These are phyloP conservation scores for Drosophila burlai DNA, from an alignment of 1,140 invertebrate species.

Conservation along the genomic window DNA sequence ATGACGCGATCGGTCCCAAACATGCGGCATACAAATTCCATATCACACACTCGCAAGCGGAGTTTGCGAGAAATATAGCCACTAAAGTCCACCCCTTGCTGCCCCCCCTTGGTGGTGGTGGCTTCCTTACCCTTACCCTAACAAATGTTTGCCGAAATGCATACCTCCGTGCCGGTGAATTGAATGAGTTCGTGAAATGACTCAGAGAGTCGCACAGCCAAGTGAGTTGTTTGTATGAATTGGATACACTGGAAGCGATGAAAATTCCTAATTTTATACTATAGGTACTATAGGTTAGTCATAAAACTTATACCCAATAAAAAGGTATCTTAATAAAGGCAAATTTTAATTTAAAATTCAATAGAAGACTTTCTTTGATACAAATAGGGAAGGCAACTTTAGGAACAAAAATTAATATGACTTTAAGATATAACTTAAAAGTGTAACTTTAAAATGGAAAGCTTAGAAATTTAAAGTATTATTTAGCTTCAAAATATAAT, in stretches of 20 bases:
- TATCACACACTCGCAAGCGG: constrained; percentile 7
- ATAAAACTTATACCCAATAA: background rate
- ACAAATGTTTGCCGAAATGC: constrained; percentile 12
- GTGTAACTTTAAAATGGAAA: too few relatives aligned
- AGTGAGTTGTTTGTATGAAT: constrained; percentile 14
- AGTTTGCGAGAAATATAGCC: constrained; percentile 3
- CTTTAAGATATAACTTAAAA: too few relatives aligned
- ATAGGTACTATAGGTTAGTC: background rate
- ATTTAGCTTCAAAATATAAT: background rate
- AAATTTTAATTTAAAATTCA: background rate
- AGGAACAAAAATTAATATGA: background rate
- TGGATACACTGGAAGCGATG: constrained; percentile 1
- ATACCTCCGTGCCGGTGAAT: constrained; percentile 5
- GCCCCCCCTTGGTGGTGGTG: constrained; percentile 28
- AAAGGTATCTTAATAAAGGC: background rate
- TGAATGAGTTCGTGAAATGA: constrained; percentile 27
- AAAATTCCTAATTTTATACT: background rate
- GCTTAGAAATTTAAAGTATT: background rate
- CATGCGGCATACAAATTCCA: constrained; percentile 30
- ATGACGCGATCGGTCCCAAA: constrained; percentile 32
- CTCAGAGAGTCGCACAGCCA: constrained; percentile 9
- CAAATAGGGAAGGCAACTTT: background rate
- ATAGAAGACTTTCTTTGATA: background rate
- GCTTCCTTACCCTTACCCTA: constrained; percentile 30
- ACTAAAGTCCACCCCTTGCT: background rate